These are phyloP conservation scores for Tragelaphus oryx DNA, from an alignment of 2,797 vertebrate species.

Conservation along the genomic window DNA sequence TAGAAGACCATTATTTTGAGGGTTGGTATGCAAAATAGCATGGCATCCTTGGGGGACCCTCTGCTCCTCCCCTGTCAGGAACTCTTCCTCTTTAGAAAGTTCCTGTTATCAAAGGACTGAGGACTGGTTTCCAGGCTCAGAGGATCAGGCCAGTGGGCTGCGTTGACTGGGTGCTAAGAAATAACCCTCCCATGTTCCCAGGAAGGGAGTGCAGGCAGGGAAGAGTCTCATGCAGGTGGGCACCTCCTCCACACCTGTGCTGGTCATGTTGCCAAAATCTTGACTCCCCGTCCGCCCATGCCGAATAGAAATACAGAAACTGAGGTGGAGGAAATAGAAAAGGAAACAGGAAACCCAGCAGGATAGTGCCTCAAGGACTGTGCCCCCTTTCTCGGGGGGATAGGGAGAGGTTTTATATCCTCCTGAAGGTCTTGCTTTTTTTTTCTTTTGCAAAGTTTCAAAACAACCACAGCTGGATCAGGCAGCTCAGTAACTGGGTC, in stretches of 20 bases:
- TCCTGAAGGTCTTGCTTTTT: not conserved
- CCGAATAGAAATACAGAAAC: not conserved
- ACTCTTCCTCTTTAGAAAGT: not conserved
- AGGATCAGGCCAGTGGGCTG: not conserved
- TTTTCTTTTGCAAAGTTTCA: not conserved
- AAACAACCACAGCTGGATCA: not conserved
- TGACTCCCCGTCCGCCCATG: not conserved
- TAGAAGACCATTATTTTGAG: not conserved
- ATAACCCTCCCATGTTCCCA: fast-evolving
- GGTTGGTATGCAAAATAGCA: not conserved
- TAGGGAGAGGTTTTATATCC: not conserved
- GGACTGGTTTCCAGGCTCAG: not conserved
- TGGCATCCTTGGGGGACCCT: not conserved
- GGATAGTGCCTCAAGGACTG: not conserved
- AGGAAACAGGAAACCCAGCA: not conserved
- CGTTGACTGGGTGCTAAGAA: not conserved
- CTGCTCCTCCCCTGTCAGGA: fast-evolving
- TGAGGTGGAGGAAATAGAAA: not conserved
- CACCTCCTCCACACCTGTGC: not conserved
- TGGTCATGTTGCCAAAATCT: not conserved
- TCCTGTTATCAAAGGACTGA: not conserved
- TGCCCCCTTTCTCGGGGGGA: not conserved
- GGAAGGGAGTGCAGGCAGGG: not conserved
- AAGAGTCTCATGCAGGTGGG: not conserved
- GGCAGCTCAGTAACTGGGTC: not conserved